phyloP scores from a whole-genome alignment of 2,888 invertebrate species.

The Dynastes hyllus region DNA sequence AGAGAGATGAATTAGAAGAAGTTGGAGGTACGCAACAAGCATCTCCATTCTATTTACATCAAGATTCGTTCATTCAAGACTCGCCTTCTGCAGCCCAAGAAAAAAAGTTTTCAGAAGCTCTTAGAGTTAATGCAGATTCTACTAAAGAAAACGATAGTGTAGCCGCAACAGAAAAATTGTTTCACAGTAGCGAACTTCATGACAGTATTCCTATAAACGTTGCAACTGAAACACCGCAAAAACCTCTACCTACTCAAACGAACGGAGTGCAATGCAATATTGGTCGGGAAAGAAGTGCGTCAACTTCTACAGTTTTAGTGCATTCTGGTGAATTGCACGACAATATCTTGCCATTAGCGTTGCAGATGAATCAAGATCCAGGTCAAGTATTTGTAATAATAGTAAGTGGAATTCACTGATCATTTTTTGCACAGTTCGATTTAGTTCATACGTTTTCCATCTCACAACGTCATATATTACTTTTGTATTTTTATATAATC shows the following conservation, averaged over 20 bases:
- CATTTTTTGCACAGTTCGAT: constrained; percentile 49
- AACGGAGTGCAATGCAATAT: constrained; percentile 51
- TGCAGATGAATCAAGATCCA: constrained; percentile 65
- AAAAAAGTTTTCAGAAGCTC: constrained; percentile 53
- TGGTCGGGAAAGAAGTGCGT: constrained; percentile 11
- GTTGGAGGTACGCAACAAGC: neutral
- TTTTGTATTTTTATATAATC: neutral
- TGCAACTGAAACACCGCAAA: constrained; percentile 38
- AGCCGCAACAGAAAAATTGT: constrained; percentile 62
- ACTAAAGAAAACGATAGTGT: constrained; percentile 34
- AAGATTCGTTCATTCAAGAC: constrained; percentile 43
- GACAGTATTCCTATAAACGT: constrained; percentile 67
- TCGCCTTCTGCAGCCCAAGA: constrained; percentile 44
- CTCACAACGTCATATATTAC: constrained; percentile 7
- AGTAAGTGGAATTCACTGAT: constrained; percentile 68
- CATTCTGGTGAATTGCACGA: constrained; percentile 74
- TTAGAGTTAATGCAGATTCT: constrained; percentile 44
- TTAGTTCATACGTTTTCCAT: constrained; percentile 39
- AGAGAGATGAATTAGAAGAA: neutral
- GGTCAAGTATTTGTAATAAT: constrained; percentile 73
- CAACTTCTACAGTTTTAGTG: constrained; percentile 62
- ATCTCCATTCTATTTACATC: constrained; percentile 56
- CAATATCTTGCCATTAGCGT: constrained; percentile 58
- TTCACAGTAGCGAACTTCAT: constrained; percentile 75
- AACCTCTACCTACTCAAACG: constrained; percentile 17